Percentiles rank a stretch among this genome's conserved stretches.
These are phyloP conservation scores for Morpho achilles DNA, from an alignment of 2,888 invertebrate genomes.

Conservation along the genomic window DNA sequence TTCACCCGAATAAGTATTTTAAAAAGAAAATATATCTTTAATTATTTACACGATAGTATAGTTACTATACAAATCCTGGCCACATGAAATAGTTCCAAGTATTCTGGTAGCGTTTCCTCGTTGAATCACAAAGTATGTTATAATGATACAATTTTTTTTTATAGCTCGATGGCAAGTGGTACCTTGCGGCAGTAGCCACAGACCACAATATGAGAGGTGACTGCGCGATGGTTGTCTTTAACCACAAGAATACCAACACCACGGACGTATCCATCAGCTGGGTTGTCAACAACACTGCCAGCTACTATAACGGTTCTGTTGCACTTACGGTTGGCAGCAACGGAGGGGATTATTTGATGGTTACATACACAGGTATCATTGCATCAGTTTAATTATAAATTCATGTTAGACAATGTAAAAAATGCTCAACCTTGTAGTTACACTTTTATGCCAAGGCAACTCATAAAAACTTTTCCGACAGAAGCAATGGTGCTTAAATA, in stretches of 20 bases:
- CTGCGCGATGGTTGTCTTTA: constrained; percentile 62
- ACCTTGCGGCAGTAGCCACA: constrained; percentile 54
- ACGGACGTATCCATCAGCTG: constrained; percentile 64
- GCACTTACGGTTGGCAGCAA: constrained; percentile 53
- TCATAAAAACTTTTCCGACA: too few species aligned
- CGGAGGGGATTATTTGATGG: constrained; percentile 53
- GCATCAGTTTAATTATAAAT: too few species aligned
- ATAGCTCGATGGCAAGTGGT: constrained; percentile 67
- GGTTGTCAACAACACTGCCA: constrained; percentile 58
- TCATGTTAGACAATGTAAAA: too few species aligned
- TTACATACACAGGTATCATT: constrained; percentile 57
- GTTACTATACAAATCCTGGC: too few species aligned
- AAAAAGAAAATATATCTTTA: too few species aligned
- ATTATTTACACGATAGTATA: too few species aligned
- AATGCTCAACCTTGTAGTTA: too few species aligned
- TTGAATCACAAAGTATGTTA: neutral
- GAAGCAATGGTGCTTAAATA: too few species aligned
- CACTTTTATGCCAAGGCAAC: too few species aligned
- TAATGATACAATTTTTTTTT: neutral
- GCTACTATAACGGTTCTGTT: constrained; percentile 62
- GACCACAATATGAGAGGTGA: constrained; percentile 54
- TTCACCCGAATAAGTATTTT: too few species aligned
- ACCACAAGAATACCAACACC: constrained; percentile 56
- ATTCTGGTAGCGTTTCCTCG: too few species aligned
- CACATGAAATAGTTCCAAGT: too few species aligned